These are phyloP conservation scores for Poeciliopsis prolifica DNA, from an alignment of 2,113 vertebrate species.

Conservation along the genomic window DNA sequence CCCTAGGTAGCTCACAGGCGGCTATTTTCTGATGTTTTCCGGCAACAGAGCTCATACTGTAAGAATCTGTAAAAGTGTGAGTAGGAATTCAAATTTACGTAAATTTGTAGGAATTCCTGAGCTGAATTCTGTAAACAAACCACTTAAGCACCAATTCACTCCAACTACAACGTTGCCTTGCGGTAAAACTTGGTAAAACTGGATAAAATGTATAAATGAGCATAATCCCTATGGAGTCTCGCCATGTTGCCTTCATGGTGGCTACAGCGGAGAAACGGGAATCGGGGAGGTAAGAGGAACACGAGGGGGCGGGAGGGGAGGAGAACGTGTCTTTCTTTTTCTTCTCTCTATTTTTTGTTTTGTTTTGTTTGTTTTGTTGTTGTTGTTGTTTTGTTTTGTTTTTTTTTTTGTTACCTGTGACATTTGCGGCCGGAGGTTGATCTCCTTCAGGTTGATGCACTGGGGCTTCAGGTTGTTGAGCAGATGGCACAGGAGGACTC, in stretches of 20 bases:
- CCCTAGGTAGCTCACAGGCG: background rate
- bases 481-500: slow-evolving; percentile 94
- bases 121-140: slow-evolving; percentile 1
- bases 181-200: fast-evolving
- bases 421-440: slow-evolving; percentile 97
- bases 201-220: background rate
- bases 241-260: background rate
- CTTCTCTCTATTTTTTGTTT: no score
- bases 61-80: slow-evolving; percentile 37
- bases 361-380: no score
- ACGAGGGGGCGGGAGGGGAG: no score
- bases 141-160: fast-evolving
- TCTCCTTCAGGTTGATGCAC: slow-evolving; percentile 94
- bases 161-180: fast-evolving
- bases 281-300: background rate
- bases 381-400: no score
- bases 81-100: background rate
- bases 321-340: background rate
- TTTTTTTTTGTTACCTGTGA: slow-evolving; percentile 85
- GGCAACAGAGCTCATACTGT: background rate
- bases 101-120: background rate
- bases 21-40: background rate
- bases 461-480: slow-evolving; percentile 92
- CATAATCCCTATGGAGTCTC: background rate
- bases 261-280: background rate